Evolutionary conservation across 1,140 invertebrate genomes (phyloP), one percentile per base, ranked within the genome.

Genomic region (Diachasmimorpha longicaudata): DNA sequence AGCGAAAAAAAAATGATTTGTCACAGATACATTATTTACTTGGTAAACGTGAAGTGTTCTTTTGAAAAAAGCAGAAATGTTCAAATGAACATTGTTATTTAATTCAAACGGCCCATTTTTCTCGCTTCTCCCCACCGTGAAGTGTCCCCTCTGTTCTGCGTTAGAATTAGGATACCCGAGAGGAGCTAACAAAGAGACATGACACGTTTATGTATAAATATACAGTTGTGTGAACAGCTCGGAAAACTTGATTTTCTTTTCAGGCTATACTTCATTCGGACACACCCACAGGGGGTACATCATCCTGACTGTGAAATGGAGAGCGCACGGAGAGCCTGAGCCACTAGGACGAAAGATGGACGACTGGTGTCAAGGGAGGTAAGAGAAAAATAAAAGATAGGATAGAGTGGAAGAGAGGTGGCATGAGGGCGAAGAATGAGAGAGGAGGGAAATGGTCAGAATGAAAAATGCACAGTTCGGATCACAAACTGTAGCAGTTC

Each of bases 381-480:
- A 70, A 55, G 48, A 68, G 46, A 58, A 63, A 63, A 63, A 63
- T 63, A 63, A 63, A 63, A 23, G 58, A 63, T 1, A 14, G 2
- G 31, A 31, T 4, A 19, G 19, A 42, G 36, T 68, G 36, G 66
- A 46, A 42, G 67, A 66, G 42, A 69, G 76, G 58, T 78, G 46
- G 42, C 73, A 75, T 67, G 78, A 76, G 76, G 79, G 77, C 73
- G 72, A 55, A 79, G 76, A 70, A 46, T 52, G 16, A 36, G 77
- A n/a, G 39, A 55, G 67, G 66, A 52, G 78, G 2, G 31, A 31
- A 76, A 76, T 75, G 75, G 72, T 77, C 74, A 78, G 79, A 75
- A 82, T 85, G 82, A 84, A 85, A 85, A 83, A 85, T 83, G 82
- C 77, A 76, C 55, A 44, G 77, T 80, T 23, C 23, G 31, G 66